Evolutionary conservation across 1,140 invertebrate genomes (phyloP), one percentile per base, ranked within the genome.

Genomic region (Megalopta genalis): DNA sequence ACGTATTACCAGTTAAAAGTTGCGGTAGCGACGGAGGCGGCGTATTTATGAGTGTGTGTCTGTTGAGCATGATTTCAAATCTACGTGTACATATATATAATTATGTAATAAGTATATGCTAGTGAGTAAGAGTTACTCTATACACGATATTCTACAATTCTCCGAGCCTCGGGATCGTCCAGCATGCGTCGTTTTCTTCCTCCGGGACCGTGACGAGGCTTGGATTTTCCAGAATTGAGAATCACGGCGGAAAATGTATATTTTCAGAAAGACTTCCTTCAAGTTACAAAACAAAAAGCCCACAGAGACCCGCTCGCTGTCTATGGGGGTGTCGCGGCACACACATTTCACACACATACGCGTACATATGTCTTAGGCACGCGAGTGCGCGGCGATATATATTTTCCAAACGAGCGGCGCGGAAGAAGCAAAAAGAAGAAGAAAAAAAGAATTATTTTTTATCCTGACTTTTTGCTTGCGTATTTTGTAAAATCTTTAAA

Each of bases 401-500:
- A 72, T 63, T 78, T 78, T 65, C 63, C 37, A 27, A 64, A 7
- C 32, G 49, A 72, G 37, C 25, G n/a, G 42, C 42, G 42, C 42
- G 42, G 42, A 12, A 42, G 39, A 6, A 42, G 39, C 6, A 42
- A 46, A 46, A 12, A 46, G 12, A 46, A 46, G 12, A 14, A 46
- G 25, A 77, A 9, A 64, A 63, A 52, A 77, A 27, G 54, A 21
- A 78, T 78, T 78, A 78, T 78, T 78, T 78, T 78, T 78, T 12
- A 78, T 72, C 49, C 67, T 69, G 49, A 57, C 67, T 69, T 66
- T 32, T 69, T 69, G 46, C 67, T 80, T 80, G 62, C 16, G 23
- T 76, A 80, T 69, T 80, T 67, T 67, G 62, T 52, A 52, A 80
- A 76, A 39, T 60, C 14, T 80, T 80, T 76, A 63, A 64, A 76